Percentiles rank a stretch among this genome's conserved stretches.
phyloP scores from a whole-genome alignment of 2,797 vertebrate species.

The Allobates femoralis region DNA sequence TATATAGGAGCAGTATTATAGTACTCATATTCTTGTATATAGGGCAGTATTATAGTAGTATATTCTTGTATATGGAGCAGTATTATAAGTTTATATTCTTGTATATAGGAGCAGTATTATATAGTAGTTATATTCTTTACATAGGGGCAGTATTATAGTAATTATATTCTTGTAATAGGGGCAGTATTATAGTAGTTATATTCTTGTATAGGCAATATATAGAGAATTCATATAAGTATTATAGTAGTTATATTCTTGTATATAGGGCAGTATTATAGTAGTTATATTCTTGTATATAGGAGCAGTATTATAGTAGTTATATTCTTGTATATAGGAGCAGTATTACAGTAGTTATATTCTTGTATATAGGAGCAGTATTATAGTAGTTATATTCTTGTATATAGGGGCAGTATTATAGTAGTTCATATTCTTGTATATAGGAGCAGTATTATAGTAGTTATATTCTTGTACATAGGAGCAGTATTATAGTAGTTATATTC shows the following conservation, averaged over 20 bases:
- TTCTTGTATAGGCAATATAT: not conserved
- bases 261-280: conserved; percentile 3
- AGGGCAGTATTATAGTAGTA: no score
- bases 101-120: no score
- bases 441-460: conserved; percentile 1
- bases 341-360: not conserved
- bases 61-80: no score
- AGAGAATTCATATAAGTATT: not conserved
- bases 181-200: conserved; percentile 2
- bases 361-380: not conserved
- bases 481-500: no score
- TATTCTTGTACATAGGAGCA: not conserved
- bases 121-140: no score
- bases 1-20: not conserved
- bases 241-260: conserved; percentile 2
- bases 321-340: not conserved
- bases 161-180: no score
- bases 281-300: not conserved
- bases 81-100: no score
- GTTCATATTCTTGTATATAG: not conserved
- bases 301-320: not conserved
- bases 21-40: no score
- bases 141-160: no score
- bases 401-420: not conserved
- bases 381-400: not conserved